Base-by-base conservation (phyloP, 2,888 invertebrate genomes). In the Tetragonisca angustula region DNA sequence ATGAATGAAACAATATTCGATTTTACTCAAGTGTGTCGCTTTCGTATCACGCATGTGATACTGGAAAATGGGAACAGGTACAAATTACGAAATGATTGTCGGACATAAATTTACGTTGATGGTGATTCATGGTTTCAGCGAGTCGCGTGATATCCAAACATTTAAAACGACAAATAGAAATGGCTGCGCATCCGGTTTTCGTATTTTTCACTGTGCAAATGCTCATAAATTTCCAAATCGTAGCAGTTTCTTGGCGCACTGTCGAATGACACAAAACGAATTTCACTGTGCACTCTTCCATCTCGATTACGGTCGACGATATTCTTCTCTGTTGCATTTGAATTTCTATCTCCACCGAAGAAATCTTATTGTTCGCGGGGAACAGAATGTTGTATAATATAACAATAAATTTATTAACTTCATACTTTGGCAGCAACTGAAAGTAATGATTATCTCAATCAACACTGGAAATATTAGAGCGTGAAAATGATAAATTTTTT, bases 161-260 rank as follows among this genome's bases (percentile, higher is more conserved):
- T 54, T 54, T 5, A 19, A 68, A 61, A 32, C n/a, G 68, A 62
- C 43, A 61, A 27, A 24, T 62, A 76, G 71, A 71, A 71, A 56
- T 74, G 56, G 27, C 15, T 54, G 32, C 6, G 13, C 36, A 24
- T 59, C 43, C 56, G 32, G 68, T 61, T 62, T 61, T 59, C 27
- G 24, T 17, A 17, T 52, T 68, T 62, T 68, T 56, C 43, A 6
- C 32, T 21, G 17, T 24, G 24, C 59, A 67, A 36, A 27, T 49
- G 36, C 19, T 32, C 43, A 32, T 81, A 81, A 81, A 81, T 68
- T 65, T 62, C 11, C 32, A 72, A 72, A 81, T 50, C 56, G 17
- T 61, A 61, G 52, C 78, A 52, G 61, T 78, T 72, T 64, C 78
- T 71, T 76, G 76, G 69, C 76, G 36, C 49, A 15, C 24, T 56